Evolutionary conservation across 2,888 invertebrate species (phyloP).

Genomic region (Sphecodes monilicornis): DNA sequence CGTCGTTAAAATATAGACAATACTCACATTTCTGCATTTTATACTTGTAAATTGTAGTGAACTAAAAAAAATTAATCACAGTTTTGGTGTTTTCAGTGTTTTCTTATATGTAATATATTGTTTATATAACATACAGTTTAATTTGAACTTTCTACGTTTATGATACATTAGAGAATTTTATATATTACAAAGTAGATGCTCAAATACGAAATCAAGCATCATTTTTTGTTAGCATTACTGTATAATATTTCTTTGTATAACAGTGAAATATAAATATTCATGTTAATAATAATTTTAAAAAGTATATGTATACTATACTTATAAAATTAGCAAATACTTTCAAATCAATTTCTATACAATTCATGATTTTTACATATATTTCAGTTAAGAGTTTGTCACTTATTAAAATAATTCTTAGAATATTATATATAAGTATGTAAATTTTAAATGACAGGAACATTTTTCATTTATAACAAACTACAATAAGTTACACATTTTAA

Average conservation of each 20-base stretch:
- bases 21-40: conserved; percentile 28
- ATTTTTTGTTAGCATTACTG: conserved; percentile 39
- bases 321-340: conserved; percentile 9
- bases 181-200: conserved; percentile 31
- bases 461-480: conserved; percentile 37
- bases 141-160: conserved; percentile 23
- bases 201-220: conserved; percentile 38
- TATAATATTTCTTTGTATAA: conserved; percentile 34
- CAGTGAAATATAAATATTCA: conserved; percentile 20
- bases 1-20: conserved; percentile 13
- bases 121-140: conserved; percentile 29
- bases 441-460: conserved; percentile 33
- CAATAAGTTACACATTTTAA: conserved; percentile 34
- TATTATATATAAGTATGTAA: conserved; percentile 31
- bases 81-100: conserved; percentile 14
- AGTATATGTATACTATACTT: conserved; percentile 14
- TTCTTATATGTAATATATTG: conserved; percentile 40
- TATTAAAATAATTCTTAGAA: conserved; percentile 11
- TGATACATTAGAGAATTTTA: conserved; percentile 35
- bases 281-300: conserved; percentile 28
- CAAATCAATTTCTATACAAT: conserved; percentile 27
- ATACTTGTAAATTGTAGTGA: conserved; percentile 30
- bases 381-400: conserved; percentile 18
- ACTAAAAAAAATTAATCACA: conserved; percentile 9
- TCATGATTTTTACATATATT: conserved; percentile 23